Percentiles rank a stretch among this genome's conserved stretches.
Conservation (phyloP, 2,797 vertebrate species). For the Cyclopterus lumpus region DNA sequence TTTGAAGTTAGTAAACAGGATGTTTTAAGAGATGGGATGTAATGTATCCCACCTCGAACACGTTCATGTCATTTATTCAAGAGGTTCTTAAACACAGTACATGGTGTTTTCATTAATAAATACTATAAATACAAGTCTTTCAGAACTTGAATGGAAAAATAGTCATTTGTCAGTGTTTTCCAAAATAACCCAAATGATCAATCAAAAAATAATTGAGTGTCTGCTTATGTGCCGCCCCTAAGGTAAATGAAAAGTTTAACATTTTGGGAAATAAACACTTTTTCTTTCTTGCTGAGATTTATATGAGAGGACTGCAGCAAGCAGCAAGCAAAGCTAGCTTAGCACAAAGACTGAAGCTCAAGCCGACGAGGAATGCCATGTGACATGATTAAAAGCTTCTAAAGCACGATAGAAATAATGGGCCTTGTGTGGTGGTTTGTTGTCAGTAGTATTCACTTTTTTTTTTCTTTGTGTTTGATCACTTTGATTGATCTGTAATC, state of each 20-base stretch:
- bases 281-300: too few species aligned
- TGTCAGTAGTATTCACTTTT: not conserved
- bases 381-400: too few species aligned
- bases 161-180: not conserved
- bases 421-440: not conserved
- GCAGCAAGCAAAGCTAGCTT: not conserved
- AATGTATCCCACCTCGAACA: slow-evolving; percentile 21
- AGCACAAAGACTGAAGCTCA: too few species aligned
- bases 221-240: not conserved
- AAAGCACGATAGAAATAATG: too few species aligned
- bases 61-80: slow-evolving; percentile 16
- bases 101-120: slow-evolving; percentile 18
- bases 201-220: not conserved
- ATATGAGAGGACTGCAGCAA: not conserved
- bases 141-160: not conserved
- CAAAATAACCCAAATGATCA: not conserved
- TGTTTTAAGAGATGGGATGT: slow-evolving; percentile 22
- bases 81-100: slow-evolving; percentile 26
- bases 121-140: not conserved
- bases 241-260: not conserved
- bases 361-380: too few species aligned
- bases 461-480: not conserved
- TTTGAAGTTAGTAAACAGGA: slow-evolving; percentile 63
- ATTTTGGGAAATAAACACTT: too few species aligned
- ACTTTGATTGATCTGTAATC: not conserved